Percentiles rank a stretch among this genome's conserved stretches.
phyloP scores from a whole-genome alignment of 2,797 vertebrate species.

The Dipus sagitta region DNA sequence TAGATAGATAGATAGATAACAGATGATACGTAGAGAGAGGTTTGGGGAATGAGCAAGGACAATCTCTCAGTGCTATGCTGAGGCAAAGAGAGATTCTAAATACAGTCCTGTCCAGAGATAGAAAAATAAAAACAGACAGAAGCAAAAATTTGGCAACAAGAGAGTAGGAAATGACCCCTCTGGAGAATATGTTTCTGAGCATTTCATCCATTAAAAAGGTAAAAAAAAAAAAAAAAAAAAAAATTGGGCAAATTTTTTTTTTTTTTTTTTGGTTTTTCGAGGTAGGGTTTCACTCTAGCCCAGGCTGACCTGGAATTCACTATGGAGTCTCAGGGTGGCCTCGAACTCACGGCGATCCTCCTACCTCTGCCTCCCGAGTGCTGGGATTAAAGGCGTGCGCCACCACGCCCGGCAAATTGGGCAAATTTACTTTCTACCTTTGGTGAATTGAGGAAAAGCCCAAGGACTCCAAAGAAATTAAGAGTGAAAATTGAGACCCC shows the following conservation, averaged over 20 bases:
- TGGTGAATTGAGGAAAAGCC: not conserved
- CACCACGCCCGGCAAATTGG: no score
- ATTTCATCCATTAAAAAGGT: not conserved
- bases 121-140: not conserved
- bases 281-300: no score
- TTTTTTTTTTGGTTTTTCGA: no score
- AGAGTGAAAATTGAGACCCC: not conserved
- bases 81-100: slow-evolving; percentile 41
- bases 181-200: slow-evolving; percentile 18
- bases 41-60: not conserved
- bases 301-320: no score
- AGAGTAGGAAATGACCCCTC: slow-evolving; percentile 25
- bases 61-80: not conserved
- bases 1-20: no score
- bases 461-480: not conserved
- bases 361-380: no score
- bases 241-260: not conserved
- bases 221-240: not conserved
- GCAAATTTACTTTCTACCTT: slow-evolving; percentile 20
- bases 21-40: no score
- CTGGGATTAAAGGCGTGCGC: no score
- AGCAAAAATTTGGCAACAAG: not conserved
- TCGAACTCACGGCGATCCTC: no score
- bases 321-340: no score
- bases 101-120: slow-evolving; percentile 35